Conservation (phyloP, 2,113 vertebrate genomes). For the Casuarius casuarius region DNA sequence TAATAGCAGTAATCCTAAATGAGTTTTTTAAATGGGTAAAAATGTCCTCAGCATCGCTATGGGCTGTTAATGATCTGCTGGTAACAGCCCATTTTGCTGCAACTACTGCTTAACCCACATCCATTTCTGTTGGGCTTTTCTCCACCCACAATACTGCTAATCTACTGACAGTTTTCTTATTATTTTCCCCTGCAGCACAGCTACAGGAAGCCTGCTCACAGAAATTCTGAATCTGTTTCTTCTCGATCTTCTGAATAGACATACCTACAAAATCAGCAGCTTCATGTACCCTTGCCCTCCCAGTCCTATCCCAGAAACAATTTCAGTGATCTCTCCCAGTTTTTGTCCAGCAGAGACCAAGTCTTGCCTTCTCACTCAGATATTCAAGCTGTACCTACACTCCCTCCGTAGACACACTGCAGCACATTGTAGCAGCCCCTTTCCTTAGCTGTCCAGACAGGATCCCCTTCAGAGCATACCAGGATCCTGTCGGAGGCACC, state of each 20-base stretch:
- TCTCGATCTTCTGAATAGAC: background rate
- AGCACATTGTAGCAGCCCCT: background rate
- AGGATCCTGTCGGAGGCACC: background rate
- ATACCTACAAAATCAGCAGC: background rate
- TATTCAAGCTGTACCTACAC: fast-evolving
- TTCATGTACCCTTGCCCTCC: fast-evolving
- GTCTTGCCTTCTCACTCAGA: background rate
- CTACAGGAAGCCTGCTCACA: background rate
- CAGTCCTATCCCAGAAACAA: background rate
- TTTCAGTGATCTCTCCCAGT: fast-evolving
- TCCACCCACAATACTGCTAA: background rate
- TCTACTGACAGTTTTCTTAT: background rate
- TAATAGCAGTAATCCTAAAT: conserved; percentile 40
- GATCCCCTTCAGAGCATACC: background rate
- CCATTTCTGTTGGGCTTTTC: background rate
- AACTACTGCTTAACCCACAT: background rate
- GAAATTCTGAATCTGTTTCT: background rate
- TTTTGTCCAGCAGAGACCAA: background rate
- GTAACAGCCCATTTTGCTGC: background rate
- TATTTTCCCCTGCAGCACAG: background rate
- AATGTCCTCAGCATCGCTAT: background rate
- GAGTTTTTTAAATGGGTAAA: background rate
- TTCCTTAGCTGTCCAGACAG: background rate
- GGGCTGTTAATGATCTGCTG: conserved; percentile 12
- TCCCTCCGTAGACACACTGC: background rate